Evolutionary conservation across 2,888 invertebrate genomes (phyloP).

Genomic region (Labia minor): DNA sequence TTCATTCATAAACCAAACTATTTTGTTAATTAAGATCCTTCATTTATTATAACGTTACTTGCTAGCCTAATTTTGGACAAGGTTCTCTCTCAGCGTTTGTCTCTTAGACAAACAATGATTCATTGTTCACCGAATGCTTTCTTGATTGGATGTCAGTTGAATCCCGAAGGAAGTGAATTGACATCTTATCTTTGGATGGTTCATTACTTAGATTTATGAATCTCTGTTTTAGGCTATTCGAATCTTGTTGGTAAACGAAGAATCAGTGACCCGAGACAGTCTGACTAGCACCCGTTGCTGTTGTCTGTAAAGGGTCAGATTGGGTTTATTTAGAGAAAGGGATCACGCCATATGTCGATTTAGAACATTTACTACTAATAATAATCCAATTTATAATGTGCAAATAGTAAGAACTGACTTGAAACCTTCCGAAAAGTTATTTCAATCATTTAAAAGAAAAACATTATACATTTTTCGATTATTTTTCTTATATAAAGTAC

Average conservation of each 20-base stretch:
- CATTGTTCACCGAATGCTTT: neutral
- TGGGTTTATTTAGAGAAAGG: neutral
- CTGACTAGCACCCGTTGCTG: neutral
- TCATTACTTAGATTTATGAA: conserved; percentile 5
- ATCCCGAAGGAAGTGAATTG: neutral
- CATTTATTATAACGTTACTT: neutral
- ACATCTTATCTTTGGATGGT: neutral
- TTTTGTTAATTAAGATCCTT: no score
- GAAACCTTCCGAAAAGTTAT: no score
- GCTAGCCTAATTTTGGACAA: neutral
- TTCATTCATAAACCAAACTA: no score
- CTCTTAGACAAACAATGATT: neutral
- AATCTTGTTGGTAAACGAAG: neutral
- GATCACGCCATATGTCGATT: neutral
- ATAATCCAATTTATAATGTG: no score
- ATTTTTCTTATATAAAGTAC: no score
- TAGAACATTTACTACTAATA: neutral
- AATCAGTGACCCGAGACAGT: conserved; percentile 7
- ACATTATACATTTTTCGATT: no score
- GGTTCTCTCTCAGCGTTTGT: neutral
- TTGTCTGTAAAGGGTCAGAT: neutral
- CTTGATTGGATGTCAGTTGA: neutral
- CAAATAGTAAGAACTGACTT: no score
- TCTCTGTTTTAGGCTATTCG: neutral
- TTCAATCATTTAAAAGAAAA: no score